Base-by-base conservation (phyloP, 2,113 vertebrate genomes). In the Callorhinus ursinus region DNA sequence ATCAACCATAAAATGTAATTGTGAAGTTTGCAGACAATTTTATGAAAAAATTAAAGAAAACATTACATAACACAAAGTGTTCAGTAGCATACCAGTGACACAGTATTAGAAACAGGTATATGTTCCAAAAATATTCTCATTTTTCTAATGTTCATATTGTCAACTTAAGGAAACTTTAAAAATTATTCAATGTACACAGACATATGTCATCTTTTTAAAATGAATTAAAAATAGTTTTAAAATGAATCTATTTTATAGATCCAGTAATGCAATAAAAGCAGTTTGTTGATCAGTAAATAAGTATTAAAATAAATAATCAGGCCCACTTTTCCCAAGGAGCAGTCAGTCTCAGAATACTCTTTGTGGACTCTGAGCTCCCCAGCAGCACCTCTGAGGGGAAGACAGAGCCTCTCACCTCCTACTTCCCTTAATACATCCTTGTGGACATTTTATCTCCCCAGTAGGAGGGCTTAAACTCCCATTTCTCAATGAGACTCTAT, bases 21-120 rank as follows among this genome's bases (percentile, higher is more conserved):
- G 80, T 74, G 36, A 92, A 85, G 6, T 72, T 95, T 74, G 22
- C 49, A 87, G 67, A 57, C 31, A 79, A 61, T 84, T 88, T 95
- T 74, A 57, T 46, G 19, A 74, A 83, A 88, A 93, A 59, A 24
- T 69, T 80, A 28, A 86, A 91, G 85, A 42, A 42, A 67, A 74
- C 21, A 93, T 93, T 51, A 33, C 26, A 0, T 55, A 84, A 87
- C 90, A 71, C 42, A 53, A 89, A 63, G 26, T 53, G 42, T 57
- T 93, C 6, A 51, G 65, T 22, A 90, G 65, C 42, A 79, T 55
- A 49, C n/a, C 39, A 72, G 46, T 21, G 33, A 87, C 5, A 46
- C 7, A 39, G 26, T 21, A n/a, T 49, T 46, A 88, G 33, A 67
- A 24, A 16, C 46, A 33, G n/a, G 12, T 81, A 18, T 22, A 33